phyloP scores from a whole-genome alignment of 2,797 vertebrate genomes.

The Percopsis omiscomaycus region DNA sequence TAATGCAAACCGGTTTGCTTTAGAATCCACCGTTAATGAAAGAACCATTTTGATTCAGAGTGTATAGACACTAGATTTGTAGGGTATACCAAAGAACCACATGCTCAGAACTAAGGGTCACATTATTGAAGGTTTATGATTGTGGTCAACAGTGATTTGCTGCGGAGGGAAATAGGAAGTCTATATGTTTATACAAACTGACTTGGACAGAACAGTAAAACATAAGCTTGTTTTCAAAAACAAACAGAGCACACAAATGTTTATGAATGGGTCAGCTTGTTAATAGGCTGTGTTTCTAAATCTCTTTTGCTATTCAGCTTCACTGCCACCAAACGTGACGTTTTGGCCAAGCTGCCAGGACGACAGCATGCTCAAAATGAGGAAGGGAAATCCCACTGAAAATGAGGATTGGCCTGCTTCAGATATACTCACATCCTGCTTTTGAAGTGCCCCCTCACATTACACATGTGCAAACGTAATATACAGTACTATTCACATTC shows the following conservation, averaged over 20 bases:
- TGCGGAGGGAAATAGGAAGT: slow-evolving; percentile 21
- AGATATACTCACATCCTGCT: slow-evolving; percentile 2
- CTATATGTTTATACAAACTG: not conserved
- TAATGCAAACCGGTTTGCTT: slow-evolving; percentile 24
- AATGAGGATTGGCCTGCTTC: not conserved
- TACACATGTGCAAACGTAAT: slow-evolving; percentile 10
- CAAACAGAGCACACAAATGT: too few relatives aligned
- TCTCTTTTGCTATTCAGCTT: too few relatives aligned
- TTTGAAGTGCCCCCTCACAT: slow-evolving; percentile 15
- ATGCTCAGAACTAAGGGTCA: slow-evolving; percentile 30
- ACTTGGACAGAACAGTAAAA: too few relatives aligned
- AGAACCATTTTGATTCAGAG: slow-evolving; percentile 43
- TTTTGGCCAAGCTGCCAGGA: too few relatives aligned
- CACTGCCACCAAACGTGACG: too few relatives aligned
- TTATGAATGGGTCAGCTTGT: too few relatives aligned
- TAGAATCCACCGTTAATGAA: slow-evolving; percentile 45
- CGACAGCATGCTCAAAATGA: too few relatives aligned
- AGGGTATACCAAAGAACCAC: slow-evolving; percentile 38
- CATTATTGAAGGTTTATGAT: slow-evolving; percentile 40
- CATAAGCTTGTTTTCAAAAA: too few relatives aligned
- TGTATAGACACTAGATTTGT: slow-evolving; percentile 43
- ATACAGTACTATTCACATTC: slow-evolving; percentile 1
- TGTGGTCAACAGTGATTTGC: slow-evolving; percentile 26
- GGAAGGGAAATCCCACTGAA: slow-evolving; percentile 15
- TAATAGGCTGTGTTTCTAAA: too few relatives aligned